A percentile compares a stretch with the other conserved stretches of the same genome.
Conservation (phyloP, 2,113 vertebrate genomes). For the Rattus norvegicus region DNA sequence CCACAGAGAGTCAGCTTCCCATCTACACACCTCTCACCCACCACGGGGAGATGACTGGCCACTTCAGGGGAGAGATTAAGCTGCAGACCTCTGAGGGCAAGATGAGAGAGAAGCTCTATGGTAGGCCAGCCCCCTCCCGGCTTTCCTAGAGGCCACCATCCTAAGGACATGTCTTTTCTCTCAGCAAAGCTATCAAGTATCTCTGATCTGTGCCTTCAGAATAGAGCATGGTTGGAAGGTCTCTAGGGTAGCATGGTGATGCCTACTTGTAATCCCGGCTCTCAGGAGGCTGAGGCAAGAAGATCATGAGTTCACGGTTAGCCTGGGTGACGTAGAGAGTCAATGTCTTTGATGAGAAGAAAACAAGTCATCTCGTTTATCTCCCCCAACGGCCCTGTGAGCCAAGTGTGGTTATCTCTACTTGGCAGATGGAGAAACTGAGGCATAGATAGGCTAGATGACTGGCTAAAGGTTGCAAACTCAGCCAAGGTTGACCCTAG, state of each 20-base stretch:
- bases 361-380: background rate
- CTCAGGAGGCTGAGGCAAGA: background rate
- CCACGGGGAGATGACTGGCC: conserved; percentile 94
- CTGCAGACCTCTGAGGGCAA: conserved; percentile 94
- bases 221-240: background rate
- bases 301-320: background rate
- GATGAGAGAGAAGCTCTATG: conserved; percentile 95
- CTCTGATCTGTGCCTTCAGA: background rate
- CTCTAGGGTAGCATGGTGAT: too few species aligned
- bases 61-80: conserved; percentile 93
- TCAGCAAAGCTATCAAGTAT: background rate
- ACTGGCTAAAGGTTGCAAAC: background rate
- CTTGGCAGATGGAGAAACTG: background rate
- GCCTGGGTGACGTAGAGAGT: background rate
- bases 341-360: background rate
- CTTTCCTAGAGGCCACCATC: background rate
- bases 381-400: background rate
- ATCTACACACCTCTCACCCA: conserved; percentile 94
- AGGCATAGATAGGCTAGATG: background rate
- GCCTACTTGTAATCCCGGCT: background rate
- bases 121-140: conserved; percentile 82
- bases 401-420: background rate
- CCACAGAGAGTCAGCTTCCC: conserved; percentile 87
- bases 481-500: background rate
- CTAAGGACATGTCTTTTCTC: too few species aligned